phyloP scores from a whole-genome alignment of 2,797 vertebrate species.

The Cossypha caffra region DNA sequence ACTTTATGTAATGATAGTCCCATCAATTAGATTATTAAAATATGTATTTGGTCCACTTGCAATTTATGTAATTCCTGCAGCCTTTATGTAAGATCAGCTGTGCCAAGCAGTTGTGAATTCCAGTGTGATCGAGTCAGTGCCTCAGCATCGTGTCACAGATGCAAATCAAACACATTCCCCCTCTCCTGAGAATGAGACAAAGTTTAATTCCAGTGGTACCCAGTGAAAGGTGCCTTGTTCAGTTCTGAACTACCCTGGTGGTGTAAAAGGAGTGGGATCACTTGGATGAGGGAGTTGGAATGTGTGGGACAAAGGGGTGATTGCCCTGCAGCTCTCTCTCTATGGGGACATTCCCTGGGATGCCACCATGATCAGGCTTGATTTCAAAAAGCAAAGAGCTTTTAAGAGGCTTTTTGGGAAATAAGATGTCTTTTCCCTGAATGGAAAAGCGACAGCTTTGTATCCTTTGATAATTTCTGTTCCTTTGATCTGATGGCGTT shows the following conservation, averaged over 20 bases:
- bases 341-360: background rate
- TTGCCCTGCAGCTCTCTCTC: background rate
- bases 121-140: background rate
- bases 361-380: background rate
- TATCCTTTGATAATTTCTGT: background rate
- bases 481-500: background rate
- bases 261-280: fast-evolving
- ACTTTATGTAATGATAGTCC: background rate
- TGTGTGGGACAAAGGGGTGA: background rate
- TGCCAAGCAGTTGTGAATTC: background rate
- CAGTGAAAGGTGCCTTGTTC: background rate
- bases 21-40: conserved; percentile 28
- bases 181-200: background rate
- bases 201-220: background rate
- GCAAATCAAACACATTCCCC: background rate
- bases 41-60: background rate
- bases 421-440: background rate
- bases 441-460: background rate
- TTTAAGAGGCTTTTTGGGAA: background rate
- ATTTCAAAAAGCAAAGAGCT: background rate
- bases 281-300: fast-evolving
- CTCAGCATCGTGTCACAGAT: background rate
- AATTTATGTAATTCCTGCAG: background rate
- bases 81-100: background rate
- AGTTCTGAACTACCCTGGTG: background rate